These are phyloP conservation scores for Polietes domitor DNA, from an alignment of 2,888 invertebrate species.

Conservation along the genomic window DNA sequence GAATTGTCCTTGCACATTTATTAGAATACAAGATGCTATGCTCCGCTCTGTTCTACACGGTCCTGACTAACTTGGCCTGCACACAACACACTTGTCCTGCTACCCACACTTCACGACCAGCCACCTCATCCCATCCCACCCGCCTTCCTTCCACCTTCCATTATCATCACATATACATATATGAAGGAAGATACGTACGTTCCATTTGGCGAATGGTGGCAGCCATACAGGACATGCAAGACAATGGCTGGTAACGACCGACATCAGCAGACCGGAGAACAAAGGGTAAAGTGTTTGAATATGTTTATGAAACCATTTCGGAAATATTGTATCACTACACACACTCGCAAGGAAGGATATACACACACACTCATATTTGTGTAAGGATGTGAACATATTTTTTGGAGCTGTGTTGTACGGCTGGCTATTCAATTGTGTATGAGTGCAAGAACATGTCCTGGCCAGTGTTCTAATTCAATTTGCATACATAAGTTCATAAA, in stretches of 20 bases:
- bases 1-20: constrained; percentile 75
- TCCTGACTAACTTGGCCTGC: neutral
- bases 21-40: constrained; percentile 64
- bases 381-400: neutral
- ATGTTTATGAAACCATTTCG: constrained; percentile 49
- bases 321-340: constrained; percentile 24
- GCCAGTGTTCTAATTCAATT: constrained; percentile 75
- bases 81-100: neutral
- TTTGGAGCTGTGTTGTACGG: neutral
- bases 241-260: constrained; percentile 1
- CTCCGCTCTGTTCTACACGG: constrained; percentile 25
- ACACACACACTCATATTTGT: neutral
- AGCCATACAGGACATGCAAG: constrained; percentile 9
- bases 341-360: too few species aligned
- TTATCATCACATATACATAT: neutral
- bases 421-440: constrained; percentile 15
- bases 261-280: neutral
- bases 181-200: neutral
- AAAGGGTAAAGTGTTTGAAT: constrained; percentile 34
- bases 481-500: constrained; percentile 78
- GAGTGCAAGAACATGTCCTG: constrained; percentile 47
- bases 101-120: neutral
- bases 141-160: neutral
- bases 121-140: neutral
- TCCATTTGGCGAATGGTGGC: neutral